phyloP scores from a whole-genome alignment of 2,888 invertebrate genomes.

The Agapostemon virescens region DNA sequence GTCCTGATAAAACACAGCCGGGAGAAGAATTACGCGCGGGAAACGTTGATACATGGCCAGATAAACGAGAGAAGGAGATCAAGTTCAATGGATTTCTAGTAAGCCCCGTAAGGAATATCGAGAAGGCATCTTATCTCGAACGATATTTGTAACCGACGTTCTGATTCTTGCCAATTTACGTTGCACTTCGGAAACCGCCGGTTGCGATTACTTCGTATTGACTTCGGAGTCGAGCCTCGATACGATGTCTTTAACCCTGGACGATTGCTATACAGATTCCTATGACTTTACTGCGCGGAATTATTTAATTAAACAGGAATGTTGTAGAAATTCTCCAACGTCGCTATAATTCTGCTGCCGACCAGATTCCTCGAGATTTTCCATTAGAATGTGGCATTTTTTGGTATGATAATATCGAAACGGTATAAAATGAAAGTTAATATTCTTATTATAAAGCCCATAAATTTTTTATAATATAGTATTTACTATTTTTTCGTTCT shows the following conservation, averaged over 20 bases:
- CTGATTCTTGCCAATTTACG: conserved; percentile 37
- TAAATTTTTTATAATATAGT: too few relatives aligned
- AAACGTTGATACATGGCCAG: conserved; percentile 43
- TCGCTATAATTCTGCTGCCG: too few relatives aligned
- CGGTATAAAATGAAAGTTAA: too few relatives aligned
- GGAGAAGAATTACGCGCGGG: conserved; percentile 31
- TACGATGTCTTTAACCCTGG: background rate
- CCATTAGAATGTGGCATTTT: background rate
- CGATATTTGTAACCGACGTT: conserved; percentile 49
- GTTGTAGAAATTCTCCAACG: background rate
- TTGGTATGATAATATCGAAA: background rate
- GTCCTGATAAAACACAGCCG: conserved; percentile 20
- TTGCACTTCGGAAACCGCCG: conserved; percentile 27
- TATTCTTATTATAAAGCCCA: too few relatives aligned
- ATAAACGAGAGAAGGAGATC: conserved; percentile 37
- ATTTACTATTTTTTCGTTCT: too few relatives aligned
- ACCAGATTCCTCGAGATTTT: background rate
- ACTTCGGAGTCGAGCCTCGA: background rate
- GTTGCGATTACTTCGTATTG: conserved; percentile 32
- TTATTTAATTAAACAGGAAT: background rate
- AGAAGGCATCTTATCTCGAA: conserved; percentile 36
- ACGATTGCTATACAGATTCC: background rate
- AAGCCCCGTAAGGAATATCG: conserved; percentile 49
- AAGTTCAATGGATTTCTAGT: conserved; percentile 49
- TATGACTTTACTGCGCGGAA: background rate